Conservation (phyloP, 2,113 vertebrate species). For the human region GRCh38 chr3:194440501-194441000, state of each 20-base stretch:
- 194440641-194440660: background rate
- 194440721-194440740: conserved; percentile 14
- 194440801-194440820: background rate
- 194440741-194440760: background rate
- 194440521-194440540: background rate
- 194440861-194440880: background rate
- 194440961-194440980: background rate
- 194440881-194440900: background rate
- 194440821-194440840: background rate
- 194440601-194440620: background rate
- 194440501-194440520: background rate
- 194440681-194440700: background rate
- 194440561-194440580: background rate
- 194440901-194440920: background rate
- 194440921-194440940: background rate
- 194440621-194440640: background rate
- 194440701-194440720: background rate
- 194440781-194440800: background rate
- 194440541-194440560: background rate
- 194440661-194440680: background rate
- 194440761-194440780: background rate
- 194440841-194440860: conserved; percentile 27
- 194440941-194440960: background rate
- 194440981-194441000: background rate
- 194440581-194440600: background rate